These are phyloP conservation scores for Spodoptera litura DNA, from an alignment of 1,140 invertebrate species.

Conservation along the genomic window DNA sequence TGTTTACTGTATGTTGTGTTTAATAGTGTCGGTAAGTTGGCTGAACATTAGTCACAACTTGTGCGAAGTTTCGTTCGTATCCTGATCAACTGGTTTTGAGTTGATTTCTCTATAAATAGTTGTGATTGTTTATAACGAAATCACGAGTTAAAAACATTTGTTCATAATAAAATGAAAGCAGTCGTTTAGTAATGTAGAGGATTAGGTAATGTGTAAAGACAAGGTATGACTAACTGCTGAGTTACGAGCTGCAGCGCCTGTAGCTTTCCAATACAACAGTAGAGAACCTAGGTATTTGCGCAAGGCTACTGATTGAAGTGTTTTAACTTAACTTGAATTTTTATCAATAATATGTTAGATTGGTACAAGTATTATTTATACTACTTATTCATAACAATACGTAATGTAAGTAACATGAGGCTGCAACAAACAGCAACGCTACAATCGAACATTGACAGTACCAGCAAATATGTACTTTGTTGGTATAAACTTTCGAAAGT, in stretches of 20 bases:
- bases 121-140: not conserved
- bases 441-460: not conserved
- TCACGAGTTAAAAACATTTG: no score
- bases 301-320: no score
- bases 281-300: no score
- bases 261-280: no score
- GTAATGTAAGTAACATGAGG: not conserved
- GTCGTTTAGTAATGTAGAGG: not conserved
- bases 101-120: conserved; percentile 13
- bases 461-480: not conserved
- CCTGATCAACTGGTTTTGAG: conserved; percentile 6
- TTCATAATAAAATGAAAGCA: not conserved
- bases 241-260: no score
- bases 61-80: not conserved
- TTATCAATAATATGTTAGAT: not conserved
- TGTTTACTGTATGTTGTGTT: conserved; percentile 55
- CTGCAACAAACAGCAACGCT: not conserved
- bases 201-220: not conserved
- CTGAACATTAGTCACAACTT: conserved; percentile 2
- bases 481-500: conserved; percentile 11
- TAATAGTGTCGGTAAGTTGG: conserved; percentile 64
- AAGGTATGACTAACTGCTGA: no score
- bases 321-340: no score
- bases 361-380: not conserved
- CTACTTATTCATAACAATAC: not conserved